phyloP scores from a whole-genome alignment of 1,140 invertebrate species.

The Drosophila kohkoa region DNA sequence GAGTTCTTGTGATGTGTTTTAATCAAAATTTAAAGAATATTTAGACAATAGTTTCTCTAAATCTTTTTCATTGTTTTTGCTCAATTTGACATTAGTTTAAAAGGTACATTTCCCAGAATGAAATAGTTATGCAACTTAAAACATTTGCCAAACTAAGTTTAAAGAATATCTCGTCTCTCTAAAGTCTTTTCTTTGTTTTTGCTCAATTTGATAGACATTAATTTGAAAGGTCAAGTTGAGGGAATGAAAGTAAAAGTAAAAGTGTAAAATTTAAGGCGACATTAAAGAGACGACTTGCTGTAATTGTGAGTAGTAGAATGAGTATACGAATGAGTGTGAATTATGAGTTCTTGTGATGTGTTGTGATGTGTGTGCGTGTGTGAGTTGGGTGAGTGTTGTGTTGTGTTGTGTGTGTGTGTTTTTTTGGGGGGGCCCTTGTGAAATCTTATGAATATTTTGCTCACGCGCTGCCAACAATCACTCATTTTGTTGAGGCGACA shows the following conservation, averaged over 20 bases:
- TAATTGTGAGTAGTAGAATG: slow-evolving; percentile 30
- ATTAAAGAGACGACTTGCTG: neutral
- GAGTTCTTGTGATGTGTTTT: slow-evolving; percentile 21
- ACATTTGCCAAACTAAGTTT: neutral
- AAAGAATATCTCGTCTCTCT: too few species aligned
- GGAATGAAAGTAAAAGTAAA: slow-evolving; percentile 6
- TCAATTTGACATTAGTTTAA: neutral
- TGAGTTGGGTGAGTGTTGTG: neutral
- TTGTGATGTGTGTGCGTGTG: neutral
- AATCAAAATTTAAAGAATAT: neutral
- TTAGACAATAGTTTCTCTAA: neutral
- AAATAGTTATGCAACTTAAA: neutral
- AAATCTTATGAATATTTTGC: slow-evolving; percentile 77
- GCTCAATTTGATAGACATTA: too few species aligned
- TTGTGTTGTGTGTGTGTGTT: neutral
- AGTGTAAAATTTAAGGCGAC: slow-evolving; percentile 14
- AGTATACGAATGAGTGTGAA: slow-evolving; percentile 44
- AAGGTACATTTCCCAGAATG: too few species aligned
- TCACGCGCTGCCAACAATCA: slow-evolving; percentile 80
- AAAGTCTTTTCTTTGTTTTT: too few species aligned
- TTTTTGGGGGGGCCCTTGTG: slow-evolving; percentile 28
- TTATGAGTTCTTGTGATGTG: slow-evolving; percentile 45
- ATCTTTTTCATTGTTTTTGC: too few species aligned
- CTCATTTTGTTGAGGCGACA: slow-evolving; percentile 63
- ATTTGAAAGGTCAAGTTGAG: neutral